Base-by-base conservation (phyloP, 2,888 invertebrate species). In the Sisyra terminalis region DNA sequence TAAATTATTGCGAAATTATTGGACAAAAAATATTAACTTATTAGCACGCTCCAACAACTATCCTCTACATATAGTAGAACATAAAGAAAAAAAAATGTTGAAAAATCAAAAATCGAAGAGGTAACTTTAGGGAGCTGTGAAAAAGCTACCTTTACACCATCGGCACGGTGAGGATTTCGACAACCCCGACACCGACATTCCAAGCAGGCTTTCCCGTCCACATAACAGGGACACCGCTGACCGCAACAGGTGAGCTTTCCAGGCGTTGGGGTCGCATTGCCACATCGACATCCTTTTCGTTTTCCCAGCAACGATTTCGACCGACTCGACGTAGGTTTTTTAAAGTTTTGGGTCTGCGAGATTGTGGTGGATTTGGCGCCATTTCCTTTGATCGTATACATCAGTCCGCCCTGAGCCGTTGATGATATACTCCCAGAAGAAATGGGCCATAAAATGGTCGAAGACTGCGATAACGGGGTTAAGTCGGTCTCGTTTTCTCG, bases 131-230 rank as follows among this genome's bases (percentile, higher is more conserved):
- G 18, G 40, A 48, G 14, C n/a, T n/a, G 24, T 18, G 36, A 46
- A 24, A 46, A n/a, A 45, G 48, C 50, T 60, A 83, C 81, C 73
- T 86, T 85, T 53, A 80, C 74, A 44, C 84, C 86, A 58, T 82
- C 83, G 40, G 82, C 75, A 49, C 79, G 71, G 55, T 88, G 86
- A 2, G 93, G 92, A 68, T 93, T 94, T 52, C 90, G 70, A 59
- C 93, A 94, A 2, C 92, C 92, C 56, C 85, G 74, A 63, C 93
- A 94, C 58, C 84, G 81, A 63, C 94, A 94, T 52, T 85, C 86
- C 5, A 81, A 70, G 57, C 93, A 94, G 1, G 87, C 82, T 58
- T 86, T 85, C 50, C 85, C 83, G 49, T 85, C 85, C 3, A 88
- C 87, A 61, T 93, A 94, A 62, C 93, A 94, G 0, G 90, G 89